phyloP scores from a whole-genome alignment of 2,797 vertebrate species.

The Coranthus polyacanthus region DNA sequence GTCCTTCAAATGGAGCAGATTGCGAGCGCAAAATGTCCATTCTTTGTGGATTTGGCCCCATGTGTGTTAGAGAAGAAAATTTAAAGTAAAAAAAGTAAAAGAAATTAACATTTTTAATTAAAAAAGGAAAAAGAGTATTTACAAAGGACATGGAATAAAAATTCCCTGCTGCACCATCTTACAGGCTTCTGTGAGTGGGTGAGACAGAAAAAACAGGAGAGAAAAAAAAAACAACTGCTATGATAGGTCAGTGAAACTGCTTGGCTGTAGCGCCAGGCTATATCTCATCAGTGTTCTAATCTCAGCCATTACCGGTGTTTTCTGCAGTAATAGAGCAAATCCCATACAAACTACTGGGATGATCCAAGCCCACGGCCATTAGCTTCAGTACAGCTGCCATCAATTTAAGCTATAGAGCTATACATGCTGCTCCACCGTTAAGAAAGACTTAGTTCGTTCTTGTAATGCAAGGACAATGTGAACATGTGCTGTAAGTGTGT shows the following conservation, averaged over 20 bases:
- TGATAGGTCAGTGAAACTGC: constrained; percentile 31
- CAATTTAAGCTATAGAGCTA: constrained; percentile 25
- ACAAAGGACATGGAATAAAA: constrained; percentile 7
- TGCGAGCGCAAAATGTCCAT: no score
- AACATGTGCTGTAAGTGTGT: constrained; percentile 11
- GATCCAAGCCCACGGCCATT: constrained; percentile 38
- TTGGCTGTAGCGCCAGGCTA: not conserved
- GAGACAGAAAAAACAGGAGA: constrained; percentile 14
- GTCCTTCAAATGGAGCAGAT: no score
- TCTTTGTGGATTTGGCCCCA: no score
- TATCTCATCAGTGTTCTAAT: constrained; percentile 45
- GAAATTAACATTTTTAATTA: not conserved
- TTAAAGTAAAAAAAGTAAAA: not conserved
- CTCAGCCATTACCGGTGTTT: constrained; percentile 44
- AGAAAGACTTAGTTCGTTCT: constrained; percentile 4
- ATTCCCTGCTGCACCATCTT: constrained; percentile 10
- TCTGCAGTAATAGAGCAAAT: constrained; percentile 40
- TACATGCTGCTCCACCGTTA: constrained; percentile 7
- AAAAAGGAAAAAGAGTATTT: not conserved
- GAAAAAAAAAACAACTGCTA: constrained; percentile 21
- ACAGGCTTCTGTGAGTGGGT: constrained; percentile 3
- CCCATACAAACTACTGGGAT: constrained; percentile 37
- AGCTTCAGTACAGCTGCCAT: constrained; percentile 30
- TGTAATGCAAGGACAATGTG: constrained; percentile 20
- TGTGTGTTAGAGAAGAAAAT: not conserved